Conservation (phyloP, 2,888 invertebrate species). For the Hirtodrosophila duncani region DNA sequence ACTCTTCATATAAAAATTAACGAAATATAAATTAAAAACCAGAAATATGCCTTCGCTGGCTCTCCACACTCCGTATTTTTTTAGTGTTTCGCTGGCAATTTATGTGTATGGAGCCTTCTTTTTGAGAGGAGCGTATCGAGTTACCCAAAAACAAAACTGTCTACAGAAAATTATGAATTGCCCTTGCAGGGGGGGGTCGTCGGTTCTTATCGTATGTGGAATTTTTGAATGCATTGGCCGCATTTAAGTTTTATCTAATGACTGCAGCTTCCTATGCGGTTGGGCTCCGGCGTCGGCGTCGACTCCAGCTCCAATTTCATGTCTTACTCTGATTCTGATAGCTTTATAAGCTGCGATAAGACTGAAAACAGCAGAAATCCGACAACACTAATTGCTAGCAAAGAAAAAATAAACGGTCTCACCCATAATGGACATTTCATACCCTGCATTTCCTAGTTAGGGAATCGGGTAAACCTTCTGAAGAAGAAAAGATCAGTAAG, state of each 20-base stretch:
- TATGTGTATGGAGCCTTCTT: slow-evolving; percentile 61
- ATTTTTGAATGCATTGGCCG: slow-evolving; percentile 60
- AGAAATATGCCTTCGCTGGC: slow-evolving; percentile 46
- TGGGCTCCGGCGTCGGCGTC: background rate
- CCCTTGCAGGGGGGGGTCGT: slow-evolving; percentile 11
- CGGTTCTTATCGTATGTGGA: slow-evolving; percentile 47
- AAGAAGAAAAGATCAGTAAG: too few relatives aligned
- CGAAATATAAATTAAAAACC: slow-evolving; percentile 71
- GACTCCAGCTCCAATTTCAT: slow-evolving; percentile 60
- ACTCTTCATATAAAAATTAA: slow-evolving; percentile 74
- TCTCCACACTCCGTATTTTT: slow-evolving; percentile 13
- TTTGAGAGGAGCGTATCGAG: slow-evolving; percentile 60
- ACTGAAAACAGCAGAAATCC: too few relatives aligned
- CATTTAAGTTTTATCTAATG: slow-evolving; percentile 63
- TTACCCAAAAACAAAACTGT: slow-evolving; percentile 42
- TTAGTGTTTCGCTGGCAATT: slow-evolving; percentile 44
- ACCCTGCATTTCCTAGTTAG: too few relatives aligned
- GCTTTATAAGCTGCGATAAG: slow-evolving; percentile 66
- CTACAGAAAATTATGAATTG: slow-evolving; percentile 61
- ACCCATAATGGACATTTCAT: too few relatives aligned
- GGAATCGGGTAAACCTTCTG: too few relatives aligned
- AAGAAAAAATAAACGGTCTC: slow-evolving; percentile 7
- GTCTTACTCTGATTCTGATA: slow-evolving; percentile 54
- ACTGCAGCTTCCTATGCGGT: slow-evolving; percentile 45
- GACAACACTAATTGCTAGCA: slow-evolving; percentile 58